A percentile compares a stretch with the other conserved stretches of the same genome.
phyloP scores from a whole-genome alignment of 2,888 invertebrate genomes.

The Agriotes lineatus region DNA sequence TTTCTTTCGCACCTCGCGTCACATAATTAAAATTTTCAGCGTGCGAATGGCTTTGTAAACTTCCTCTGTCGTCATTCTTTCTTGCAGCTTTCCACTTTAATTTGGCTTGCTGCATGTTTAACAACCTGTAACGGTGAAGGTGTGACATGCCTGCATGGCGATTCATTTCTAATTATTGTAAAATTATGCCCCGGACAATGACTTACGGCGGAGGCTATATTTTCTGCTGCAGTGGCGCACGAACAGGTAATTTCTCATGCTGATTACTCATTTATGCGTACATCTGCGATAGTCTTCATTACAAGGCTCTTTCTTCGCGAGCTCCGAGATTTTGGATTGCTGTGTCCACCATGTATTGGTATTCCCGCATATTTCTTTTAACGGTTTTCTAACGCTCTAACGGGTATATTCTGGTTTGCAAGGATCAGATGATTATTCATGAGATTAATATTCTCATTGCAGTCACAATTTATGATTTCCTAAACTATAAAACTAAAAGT shows the following conservation, averaged over 20 bases:
- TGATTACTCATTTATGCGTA: not conserved
- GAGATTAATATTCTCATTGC: too few relatives aligned
- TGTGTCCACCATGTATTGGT: too few relatives aligned
- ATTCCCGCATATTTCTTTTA: too few relatives aligned
- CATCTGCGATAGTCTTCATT: too few relatives aligned
- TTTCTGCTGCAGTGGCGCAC: not conserved
- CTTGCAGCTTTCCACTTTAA: conserved; percentile 20
- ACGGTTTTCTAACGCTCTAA: too few relatives aligned
- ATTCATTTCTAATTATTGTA: conserved; percentile 25
- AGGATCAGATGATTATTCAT: too few relatives aligned
- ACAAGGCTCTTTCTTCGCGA: too few relatives aligned
- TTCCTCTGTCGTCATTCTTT: not conserved
- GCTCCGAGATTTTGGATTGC: too few relatives aligned
- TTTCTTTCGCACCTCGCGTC: conserved; percentile 11
- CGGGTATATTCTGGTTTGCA: too few relatives aligned
- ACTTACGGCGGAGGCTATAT: not conserved
- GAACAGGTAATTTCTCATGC: not conserved
- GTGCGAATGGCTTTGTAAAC: not conserved
- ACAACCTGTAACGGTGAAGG: conserved; percentile 29
- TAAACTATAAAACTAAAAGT: too few relatives aligned
- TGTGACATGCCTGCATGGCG: conserved; percentile 29
- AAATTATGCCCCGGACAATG: conserved; percentile 19
- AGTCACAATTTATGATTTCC: too few relatives aligned
- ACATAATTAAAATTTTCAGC: conserved; percentile 17
- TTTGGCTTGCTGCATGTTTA: conserved; percentile 22